Evolutionary conservation across 2,888 invertebrate species (phyloP), one percentile per base, ranked within the genome.

Genomic region (Herminia tarsipennalis): DNA sequence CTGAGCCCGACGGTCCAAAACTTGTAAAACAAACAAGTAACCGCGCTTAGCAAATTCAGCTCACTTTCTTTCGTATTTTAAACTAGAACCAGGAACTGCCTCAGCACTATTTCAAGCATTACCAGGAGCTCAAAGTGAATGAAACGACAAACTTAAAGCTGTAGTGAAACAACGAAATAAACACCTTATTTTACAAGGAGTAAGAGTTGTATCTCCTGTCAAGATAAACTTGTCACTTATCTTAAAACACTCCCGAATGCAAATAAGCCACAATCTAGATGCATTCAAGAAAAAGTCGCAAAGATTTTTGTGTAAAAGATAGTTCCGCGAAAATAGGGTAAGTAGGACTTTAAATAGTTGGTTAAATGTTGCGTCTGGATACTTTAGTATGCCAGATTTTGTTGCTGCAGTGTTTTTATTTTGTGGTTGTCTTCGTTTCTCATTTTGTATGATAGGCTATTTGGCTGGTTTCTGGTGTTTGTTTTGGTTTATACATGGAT

Each of bases 261-360:
- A 72, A 71, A 72, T 68, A 66, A 56, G 57, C 65, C 62, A 22
- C 66, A 63, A 66, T 66, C 66, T 65, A 36, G 56, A 44, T 60
- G 58, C 55, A 63, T 65, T 69, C 55, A 60, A 58, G 63, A 50
- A 60, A 55, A 56, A 61, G 43, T 54, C 22, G 35, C 12, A 14
- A 16, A 38, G 40, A 48, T 47, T 45, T 66, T 59, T 49, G 24
- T 49, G 27, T 58, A 36, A 37, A 48, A 46, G 27, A 62, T 54
- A 42, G 38, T 45, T 42, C n/a, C 24, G 30, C 10, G 6, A 22
- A 44, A 48, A 16, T 41, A 17, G 17, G 16, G 12, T 17, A 32
- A 24, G 35, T 35, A 16, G 17, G 33, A 30, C n/a, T 43, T 38
- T 28, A 27, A 44, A 13, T 41, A 29, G 12, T 41, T 22, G n/a